Evolutionary conservation across 2,113 vertebrate genomes (phyloP), one percentile per base, ranked within the genome.

Genomic region (Euleptes europaea): DNA sequence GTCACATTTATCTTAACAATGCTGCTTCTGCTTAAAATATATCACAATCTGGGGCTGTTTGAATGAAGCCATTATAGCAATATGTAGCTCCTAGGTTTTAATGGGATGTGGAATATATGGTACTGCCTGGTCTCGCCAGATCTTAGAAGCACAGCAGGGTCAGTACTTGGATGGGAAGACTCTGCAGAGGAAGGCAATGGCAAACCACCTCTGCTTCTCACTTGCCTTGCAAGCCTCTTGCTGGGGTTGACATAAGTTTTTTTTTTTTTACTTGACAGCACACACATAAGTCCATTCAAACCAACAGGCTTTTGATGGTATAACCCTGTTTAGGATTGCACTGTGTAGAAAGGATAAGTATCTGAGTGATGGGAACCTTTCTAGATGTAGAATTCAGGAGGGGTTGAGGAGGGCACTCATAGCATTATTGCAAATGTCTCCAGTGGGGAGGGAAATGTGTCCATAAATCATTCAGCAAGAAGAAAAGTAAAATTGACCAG

Each of bases 401-500:
- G n/a, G 31, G 47, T 67, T 71, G 88, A 87, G 42, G 88, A 89
- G 8, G 2, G 84, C 28, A 76, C 65, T 72, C 82, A 71, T 66
- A 84, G 76, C 38, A 70, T 77, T 72, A 74, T 86, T 86, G 73
- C 31, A 84, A 84, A 76, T 31, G 70, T 0, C 79, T 76, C 72
- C 9, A 40, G 28, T 33, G 31, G 90, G 90, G 79, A 86, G 90
- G 90, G n/a, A n/a, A n/a, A n/a, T n/a, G 84, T 67, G 40, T 63
- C 67, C n/a, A 83, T 88, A 89, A 90, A 90, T 86, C 14, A 83
- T 76, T 92, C 66, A 78, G 35, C 51, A 85, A 94, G 82, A 65
- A 57, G 90, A 90, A 65, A 83, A 84, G 31, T 19, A 90, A 80
- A 87, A 94, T 86, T 84, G 89, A 91, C 71, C 90, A 84, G 72